Evolutionary conservation across 2,888 invertebrate genomes (phyloP), one percentile per base, ranked within the genome.

Genomic region (Volucella inflata): DNA sequence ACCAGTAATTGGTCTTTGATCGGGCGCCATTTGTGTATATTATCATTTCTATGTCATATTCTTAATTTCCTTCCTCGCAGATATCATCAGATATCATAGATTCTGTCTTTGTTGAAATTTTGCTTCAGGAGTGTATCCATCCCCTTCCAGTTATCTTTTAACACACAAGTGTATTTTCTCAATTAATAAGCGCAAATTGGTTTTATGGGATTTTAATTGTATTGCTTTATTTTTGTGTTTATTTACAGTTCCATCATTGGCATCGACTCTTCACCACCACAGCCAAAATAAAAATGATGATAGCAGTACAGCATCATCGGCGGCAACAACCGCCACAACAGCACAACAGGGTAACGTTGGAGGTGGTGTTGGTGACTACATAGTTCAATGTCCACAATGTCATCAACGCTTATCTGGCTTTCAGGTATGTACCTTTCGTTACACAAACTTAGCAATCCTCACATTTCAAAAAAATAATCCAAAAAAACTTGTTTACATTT

Each of bases 301-400:
- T 78, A 88, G 88, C 76, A 90, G 89, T 80, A 88, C 87, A 67
- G 88, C 88, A 46, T 90, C 91, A 51, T 87, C 89, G 65, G 85
- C 87, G 40, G 88, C 89, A 2, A 88, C 88, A 38, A 75, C 89
- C 65, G 88, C 88, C 48, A 87, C 88, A 36, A 85, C 87, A 16
- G 88, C 88, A 53, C 88, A 88, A n/a, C 77, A 87, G 10, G 65
- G 85, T 17, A 76, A 71, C 53, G 64, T 50, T 65, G 88, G 90
- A 60, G 91, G 92, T 76, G 70, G 70, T 51, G 40, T 77, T 65
- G 89, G 90, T 59, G 92, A 92, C 77, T 92, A 91, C 87, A 89
- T 91, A 89, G 91, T 93, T 87, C 92, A 93, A 87, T 93, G 93
- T 88, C 91, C 92, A 53, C 92, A 92, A 82, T 93, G 93, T 88